Evolutionary conservation across 2,113 vertebrate genomes (phyloP).

Genomic region (Okapia johnstoni): DNA sequence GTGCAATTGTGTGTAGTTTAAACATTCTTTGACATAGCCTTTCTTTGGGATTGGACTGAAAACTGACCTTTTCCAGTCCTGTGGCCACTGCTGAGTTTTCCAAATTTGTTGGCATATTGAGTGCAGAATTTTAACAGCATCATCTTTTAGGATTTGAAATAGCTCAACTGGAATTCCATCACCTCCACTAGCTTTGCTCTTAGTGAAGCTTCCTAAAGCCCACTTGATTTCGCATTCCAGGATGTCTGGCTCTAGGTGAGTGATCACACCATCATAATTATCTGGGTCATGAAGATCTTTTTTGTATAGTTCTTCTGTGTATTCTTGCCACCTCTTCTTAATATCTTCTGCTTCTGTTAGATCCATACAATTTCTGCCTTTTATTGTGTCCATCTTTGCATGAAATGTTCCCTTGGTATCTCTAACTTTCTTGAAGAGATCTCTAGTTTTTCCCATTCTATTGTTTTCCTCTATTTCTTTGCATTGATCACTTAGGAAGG

Average conservation of each 20-base stretch:
- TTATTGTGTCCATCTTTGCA: neutral
- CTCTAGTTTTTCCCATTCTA: neutral
- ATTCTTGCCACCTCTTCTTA: neutral
- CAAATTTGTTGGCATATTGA: neutral
- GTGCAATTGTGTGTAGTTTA: neutral
- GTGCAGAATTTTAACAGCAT: neutral
- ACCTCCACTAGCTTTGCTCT: neutral
- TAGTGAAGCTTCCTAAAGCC: neutral
- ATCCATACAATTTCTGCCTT: neutral
- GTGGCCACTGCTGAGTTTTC: neutral
- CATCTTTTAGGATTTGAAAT: neutral
- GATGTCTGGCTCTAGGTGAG: neutral
- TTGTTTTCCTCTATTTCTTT: neutral
- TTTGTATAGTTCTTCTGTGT: neutral
- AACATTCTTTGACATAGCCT: neutral
- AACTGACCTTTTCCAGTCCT: neutral
- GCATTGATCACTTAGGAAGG: neutral
- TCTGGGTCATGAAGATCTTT: neutral
- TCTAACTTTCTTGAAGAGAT: neutral
- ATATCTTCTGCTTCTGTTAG: neutral
- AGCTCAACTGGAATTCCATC: neutral
- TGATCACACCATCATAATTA: neutral
- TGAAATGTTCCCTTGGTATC: neutral
- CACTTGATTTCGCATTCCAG: neutral
- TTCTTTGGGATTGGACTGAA: neutral